These are phyloP conservation scores for Australoheros facetus DNA, from an alignment of 2,797 vertebrate genomes.

Conservation along the genomic window DNA sequence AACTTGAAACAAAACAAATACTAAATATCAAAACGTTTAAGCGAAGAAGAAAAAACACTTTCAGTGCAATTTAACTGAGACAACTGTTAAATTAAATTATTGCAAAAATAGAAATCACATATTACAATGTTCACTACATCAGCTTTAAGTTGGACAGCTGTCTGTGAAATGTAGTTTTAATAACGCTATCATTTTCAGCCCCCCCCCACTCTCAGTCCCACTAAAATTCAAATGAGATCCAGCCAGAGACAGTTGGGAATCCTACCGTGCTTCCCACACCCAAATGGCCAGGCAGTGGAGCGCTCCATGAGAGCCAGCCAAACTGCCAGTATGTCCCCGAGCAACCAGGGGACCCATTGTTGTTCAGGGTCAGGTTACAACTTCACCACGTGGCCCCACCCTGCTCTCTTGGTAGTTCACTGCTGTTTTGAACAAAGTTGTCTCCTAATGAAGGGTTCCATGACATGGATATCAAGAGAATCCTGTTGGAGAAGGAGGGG, in stretches of 20 bases:
- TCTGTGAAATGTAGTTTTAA: neutral
- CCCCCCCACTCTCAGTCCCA: neutral
- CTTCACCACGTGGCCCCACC: conserved; percentile 89
- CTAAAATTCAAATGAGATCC: conserved; percentile 27
- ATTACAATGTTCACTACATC: neutral
- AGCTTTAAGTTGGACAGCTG: neutral
- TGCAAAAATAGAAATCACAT: neutral
- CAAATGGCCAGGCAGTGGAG: conserved; percentile 52
- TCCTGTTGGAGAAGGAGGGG: conserved; percentile 54
- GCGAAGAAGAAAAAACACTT: neutral
- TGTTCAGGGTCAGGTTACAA: conserved; percentile 92
- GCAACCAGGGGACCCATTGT: conserved; percentile 92
- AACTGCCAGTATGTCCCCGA: conserved; percentile 80
- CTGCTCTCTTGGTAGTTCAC: conserved; percentile 89
- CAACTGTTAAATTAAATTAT: too few species aligned
- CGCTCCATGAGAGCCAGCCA: conserved; percentile 58
- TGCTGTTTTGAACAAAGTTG: conserved; percentile 90
- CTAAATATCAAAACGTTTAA: neutral
- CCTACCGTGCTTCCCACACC: conserved; percentile 55
- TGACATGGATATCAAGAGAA: conserved; percentile 78
- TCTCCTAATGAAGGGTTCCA: conserved; percentile 87
- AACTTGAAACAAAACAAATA: neutral
- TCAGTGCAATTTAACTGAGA: neutral
- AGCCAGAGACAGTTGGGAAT: conserved; percentile 54
- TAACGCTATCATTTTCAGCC: neutral